Evolutionary conservation across 2,113 vertebrate species (phyloP).

Genomic region (Aegotheles bennettii): DNA sequence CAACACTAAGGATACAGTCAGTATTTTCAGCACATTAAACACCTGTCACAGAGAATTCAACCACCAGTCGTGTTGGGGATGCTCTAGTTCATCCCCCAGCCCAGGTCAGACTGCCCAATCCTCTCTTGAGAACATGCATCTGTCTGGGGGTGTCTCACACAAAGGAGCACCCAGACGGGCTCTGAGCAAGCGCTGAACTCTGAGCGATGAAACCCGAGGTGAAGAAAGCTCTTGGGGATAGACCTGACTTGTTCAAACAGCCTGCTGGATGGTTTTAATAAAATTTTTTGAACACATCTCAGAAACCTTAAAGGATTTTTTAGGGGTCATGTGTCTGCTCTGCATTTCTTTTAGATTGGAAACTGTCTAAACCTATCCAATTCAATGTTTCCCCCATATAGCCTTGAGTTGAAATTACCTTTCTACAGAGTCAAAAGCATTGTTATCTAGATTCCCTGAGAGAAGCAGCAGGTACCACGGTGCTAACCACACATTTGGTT

Average conservation of each 20-base stretch:
- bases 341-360: background rate
- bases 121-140: background rate
- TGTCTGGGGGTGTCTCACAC: background rate
- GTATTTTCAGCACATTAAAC: background rate
- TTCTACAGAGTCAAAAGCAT: background rate
- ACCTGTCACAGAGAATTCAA: background rate
- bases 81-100: background rate
- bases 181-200: background rate
- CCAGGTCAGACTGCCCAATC: background rate
- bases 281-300: background rate
- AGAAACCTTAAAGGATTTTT: slow-evolving; percentile 7
- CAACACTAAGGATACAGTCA: background rate
- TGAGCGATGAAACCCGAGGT: background rate
- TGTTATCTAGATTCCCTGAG: background rate
- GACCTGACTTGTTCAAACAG: slow-evolving; percentile 14
- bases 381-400: background rate
- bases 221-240: background rate
- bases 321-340: background rate
- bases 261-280: slow-evolving; percentile 39
- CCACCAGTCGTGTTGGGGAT: background rate
- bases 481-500: slow-evolving; percentile 43
- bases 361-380: background rate
- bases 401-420: background rate
- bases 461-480: background rate
- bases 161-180: background rate